phyloP scores from a whole-genome alignment of 2,888 invertebrate species.

The Dicranocentrus wangi region DNA sequence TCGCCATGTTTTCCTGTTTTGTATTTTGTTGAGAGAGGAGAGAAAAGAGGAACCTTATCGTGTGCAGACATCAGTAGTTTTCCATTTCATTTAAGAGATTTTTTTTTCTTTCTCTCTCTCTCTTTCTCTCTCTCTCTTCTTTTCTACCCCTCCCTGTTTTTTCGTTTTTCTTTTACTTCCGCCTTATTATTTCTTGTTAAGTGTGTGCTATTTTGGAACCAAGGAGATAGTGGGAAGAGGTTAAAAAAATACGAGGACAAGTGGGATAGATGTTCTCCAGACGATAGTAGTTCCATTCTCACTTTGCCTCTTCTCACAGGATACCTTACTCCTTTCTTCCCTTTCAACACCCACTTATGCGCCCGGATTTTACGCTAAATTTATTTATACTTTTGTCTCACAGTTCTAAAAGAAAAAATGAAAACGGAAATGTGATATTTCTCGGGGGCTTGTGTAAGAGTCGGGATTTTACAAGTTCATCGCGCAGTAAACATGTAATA shows the following conservation, averaged over 20 bases:
- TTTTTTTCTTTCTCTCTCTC: constrained; percentile 21
- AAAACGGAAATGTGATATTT: too few species aligned
- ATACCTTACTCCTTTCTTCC: neutral
- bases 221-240: neutral
- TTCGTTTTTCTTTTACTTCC: constrained; percentile 24
- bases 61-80: constrained; percentile 61
- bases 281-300: too few species aligned
- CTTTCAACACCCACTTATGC: neutral
- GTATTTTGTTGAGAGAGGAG: constrained; percentile 11
- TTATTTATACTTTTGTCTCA: neutral
- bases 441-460: too few species aligned
- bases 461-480: too few species aligned
- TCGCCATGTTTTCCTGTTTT: too few species aligned
- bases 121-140: constrained; percentile 14
- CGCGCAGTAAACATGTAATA: too few species aligned
- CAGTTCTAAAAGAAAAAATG: too few species aligned
- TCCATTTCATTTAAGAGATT: constrained; percentile 61
- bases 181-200: constrained; percentile 49
- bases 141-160: constrained; percentile 15
- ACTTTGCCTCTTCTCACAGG: too few species aligned
- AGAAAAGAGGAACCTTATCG: constrained; percentile 50
- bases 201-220: constrained; percentile 3
- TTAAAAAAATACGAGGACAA: too few species aligned
- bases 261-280: neutral
- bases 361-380: neutral